phyloP scores from a whole-genome alignment of 2,797 vertebrate species.

The Fratercula arctica region DNA sequence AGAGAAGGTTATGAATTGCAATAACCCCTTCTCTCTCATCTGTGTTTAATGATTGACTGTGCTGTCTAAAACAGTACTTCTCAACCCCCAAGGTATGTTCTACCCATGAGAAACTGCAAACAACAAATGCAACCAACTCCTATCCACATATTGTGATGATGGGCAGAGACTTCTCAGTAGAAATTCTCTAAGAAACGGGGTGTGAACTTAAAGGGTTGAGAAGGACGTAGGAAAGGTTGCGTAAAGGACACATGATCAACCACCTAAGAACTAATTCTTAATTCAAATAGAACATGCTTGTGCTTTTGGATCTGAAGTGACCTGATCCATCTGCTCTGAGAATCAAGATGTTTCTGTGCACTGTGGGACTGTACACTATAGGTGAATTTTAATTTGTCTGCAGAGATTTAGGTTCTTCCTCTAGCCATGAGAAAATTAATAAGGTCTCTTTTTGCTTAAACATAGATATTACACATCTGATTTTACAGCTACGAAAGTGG shows the following conservation, averaged over 20 bases:
- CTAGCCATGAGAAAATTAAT: background rate
- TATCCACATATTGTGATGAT: background rate
- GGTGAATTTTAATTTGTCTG: background rate
- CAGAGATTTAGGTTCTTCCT: background rate
- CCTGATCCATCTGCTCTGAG: background rate
- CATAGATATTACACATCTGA: background rate
- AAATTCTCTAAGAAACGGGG: background rate
- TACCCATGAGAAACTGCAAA: background rate
- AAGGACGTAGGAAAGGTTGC: background rate
- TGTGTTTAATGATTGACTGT: background rate
- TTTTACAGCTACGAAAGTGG: constrained; percentile 3
- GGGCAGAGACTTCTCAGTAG: background rate
- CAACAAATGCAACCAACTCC: background rate
- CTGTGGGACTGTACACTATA: background rate
- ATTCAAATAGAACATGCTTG: background rate
- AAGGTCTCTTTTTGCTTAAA: background rate
- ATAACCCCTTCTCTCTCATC: background rate
- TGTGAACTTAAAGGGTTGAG: background rate
- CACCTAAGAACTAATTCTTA: background rate
- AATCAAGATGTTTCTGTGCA: background rate
- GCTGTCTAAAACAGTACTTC: background rate
- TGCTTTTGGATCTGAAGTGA: background rate
- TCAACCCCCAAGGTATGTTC: background rate
- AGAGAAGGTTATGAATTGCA: constrained; percentile 6
- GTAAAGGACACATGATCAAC: background rate